Conservation (phyloP, 2,888 invertebrate genomes). For the Nomada hirtipes region DNA sequence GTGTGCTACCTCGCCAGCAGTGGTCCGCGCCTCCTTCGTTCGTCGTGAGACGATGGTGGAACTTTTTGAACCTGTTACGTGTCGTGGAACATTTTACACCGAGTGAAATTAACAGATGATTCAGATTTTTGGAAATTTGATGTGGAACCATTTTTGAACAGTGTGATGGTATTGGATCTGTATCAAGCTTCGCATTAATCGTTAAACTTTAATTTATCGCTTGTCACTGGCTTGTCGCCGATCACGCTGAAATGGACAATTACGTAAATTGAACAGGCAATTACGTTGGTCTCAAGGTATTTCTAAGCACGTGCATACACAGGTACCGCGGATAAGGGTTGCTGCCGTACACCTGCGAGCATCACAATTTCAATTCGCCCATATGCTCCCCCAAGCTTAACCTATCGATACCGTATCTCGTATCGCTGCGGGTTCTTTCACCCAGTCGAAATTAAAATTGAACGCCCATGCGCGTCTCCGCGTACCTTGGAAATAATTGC, state of each 20-base stretch:
- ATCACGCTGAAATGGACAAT: not conserved
- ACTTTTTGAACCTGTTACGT: not conserved
- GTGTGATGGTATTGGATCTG: too few species aligned
- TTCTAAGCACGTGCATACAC: too few species aligned
- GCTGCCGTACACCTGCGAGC: constrained; percentile 34
- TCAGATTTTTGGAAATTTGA: not conserved
- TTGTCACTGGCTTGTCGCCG: too few species aligned
- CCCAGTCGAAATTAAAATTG: not conserved
- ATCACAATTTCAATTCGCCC: constrained; percentile 28
- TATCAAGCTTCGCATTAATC: not conserved
- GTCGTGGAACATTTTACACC: too few species aligned
- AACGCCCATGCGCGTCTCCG: not conserved
- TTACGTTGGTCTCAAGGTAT: constrained; percentile 16
- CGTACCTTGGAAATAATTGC: not conserved
- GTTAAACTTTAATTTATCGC: too few species aligned
- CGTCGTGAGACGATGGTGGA: not conserved
- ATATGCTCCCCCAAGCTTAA: constrained; percentile 30
- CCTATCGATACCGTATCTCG: not conserved
- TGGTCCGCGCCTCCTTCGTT: constrained; percentile 43
- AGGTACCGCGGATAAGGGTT: constrained; percentile 28
- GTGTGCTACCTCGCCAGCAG: constrained; percentile 57
- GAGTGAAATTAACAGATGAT: not conserved
- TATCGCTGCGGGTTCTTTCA: constrained; percentile 19
- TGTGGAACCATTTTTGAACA: not conserved
- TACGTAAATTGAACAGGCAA: constrained; percentile 1